Evolutionary conservation across 1,140 invertebrate species (phyloP).

Genomic region (Aphaenogaster floridana): DNA sequence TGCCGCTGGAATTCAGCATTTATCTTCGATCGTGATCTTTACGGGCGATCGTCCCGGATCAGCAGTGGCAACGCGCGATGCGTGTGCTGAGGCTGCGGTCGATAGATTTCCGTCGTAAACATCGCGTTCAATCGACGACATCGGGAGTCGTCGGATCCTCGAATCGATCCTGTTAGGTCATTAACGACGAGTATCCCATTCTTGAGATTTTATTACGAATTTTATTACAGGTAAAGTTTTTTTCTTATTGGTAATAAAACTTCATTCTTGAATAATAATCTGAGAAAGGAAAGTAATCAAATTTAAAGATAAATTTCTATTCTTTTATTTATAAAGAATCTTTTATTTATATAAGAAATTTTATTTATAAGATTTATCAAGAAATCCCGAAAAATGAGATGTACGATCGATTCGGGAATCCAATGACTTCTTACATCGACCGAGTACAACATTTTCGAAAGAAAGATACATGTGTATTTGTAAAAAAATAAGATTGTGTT

Average conservation of each 20-base stretch:
- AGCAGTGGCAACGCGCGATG: not conserved
- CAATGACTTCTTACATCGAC: not conserved
- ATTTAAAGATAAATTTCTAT: not conserved
- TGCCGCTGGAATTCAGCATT: slow-evolving; percentile 54
- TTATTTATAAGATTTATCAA: not conserved
- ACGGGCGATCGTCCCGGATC: slow-evolving; percentile 35
- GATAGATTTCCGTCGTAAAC: slow-evolving; percentile 19
- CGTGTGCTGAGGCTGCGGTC: not conserved
- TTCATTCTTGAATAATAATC: not conserved
- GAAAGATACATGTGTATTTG: not conserved
- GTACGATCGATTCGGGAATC: not conserved
- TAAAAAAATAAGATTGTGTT: not conserved
- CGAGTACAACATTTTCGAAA: not conserved
- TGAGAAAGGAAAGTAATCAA: not conserved
- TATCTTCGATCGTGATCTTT: slow-evolving; percentile 54
- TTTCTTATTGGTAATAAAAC: not conserved
- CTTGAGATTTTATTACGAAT: slow-evolving; percentile 12
- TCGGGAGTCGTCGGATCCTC: not conserved
- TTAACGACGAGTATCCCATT: slow-evolving; percentile 7
- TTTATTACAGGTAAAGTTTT: slow-evolving; percentile 15
- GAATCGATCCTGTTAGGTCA: slow-evolving; percentile 3
- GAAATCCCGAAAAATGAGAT: not conserved
- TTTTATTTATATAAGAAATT: not conserved
- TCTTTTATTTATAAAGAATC: not conserved
- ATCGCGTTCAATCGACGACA: not conserved